Base-by-base conservation (phyloP, 2,888 invertebrate species). In the Callimorpha dominula region DNA sequence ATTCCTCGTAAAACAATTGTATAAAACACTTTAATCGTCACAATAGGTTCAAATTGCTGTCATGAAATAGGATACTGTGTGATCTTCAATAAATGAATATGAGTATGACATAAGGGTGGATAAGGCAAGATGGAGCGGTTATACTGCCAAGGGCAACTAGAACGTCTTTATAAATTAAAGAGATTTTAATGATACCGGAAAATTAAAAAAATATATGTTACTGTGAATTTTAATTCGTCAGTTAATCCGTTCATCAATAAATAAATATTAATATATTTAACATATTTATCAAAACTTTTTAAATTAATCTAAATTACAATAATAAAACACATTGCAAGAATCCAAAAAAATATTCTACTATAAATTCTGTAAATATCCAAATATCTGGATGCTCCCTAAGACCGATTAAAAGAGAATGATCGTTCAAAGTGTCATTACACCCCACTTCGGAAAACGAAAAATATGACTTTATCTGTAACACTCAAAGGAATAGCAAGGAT, bases 401-500 rank as follows among this genome's bases (percentile, higher is more conserved):
- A 71, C 75, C 84, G 85, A 85, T 85, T 84, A 82, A 76, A 81
- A 68, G 77, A 85, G 80, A 85, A 85, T 83, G 77, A 65, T 57
- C 73, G 67, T 74, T 73, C 71, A 75, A 77, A 82, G 80, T 79
- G 67, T 82, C 83, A 84, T 82, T 82, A 82, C 70, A 81, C 80
- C 80, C 74, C 74, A 76, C 83, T 87, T 83, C 71, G 86, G 82
- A 85, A 83, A 81, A 78, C 77, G 86, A 86, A 86, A 89, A 89
- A 89, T 88, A 87, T 86, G 86, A 86, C 89, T 89, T 86, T 90
- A 88, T 89, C 87, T 88, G 84, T 86, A 82, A 87, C 88, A 89
- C 88, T 93, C 90, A 88, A 90, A 91, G 92, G 91, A 89, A 93
- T 93, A 90, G 87, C 86, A 86, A 87, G 89, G 86, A 87, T 84